phyloP scores from a whole-genome alignment of 1,140 invertebrate genomes.

The Aphelinus atriplicis region DNA sequence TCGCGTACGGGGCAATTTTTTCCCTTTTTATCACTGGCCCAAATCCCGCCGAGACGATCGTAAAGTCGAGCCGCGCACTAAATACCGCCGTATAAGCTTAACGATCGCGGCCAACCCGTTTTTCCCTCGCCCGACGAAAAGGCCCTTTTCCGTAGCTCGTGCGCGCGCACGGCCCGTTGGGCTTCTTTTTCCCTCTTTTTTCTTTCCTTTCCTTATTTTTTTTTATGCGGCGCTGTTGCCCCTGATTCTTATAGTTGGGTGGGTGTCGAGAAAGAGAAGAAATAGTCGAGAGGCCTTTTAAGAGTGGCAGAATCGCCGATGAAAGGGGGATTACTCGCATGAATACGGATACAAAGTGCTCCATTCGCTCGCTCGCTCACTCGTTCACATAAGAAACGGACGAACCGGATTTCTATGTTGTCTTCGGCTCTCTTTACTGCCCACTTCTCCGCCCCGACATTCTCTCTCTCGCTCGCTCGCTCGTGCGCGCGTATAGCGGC shows the following conservation, averaged over 20 bases:
- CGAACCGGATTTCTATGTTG: conserved; percentile 43
- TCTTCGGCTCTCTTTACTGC: conserved; percentile 40
- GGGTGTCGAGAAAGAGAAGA: conserved; percentile 36
- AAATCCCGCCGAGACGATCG: conserved; percentile 45
- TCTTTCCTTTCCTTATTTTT: conserved; percentile 19
- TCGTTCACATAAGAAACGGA: conserved; percentile 25
- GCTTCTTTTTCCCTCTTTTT: conserved; percentile 18
- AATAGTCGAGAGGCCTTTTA: conserved; percentile 36
- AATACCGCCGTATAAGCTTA: conserved; percentile 37
- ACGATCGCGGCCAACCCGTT: conserved; percentile 33
- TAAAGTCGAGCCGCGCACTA: conserved; percentile 42
- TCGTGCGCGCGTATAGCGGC: neutral
- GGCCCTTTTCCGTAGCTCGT: neutral
- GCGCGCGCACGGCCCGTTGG: neutral
- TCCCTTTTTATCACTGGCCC: conserved; percentile 37
- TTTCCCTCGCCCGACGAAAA: conserved; percentile 28
- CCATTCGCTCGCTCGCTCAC: neutral
- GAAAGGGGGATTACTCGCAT: conserved; percentile 43
- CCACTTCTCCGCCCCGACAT: conserved; percentile 13
- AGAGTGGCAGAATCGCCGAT: conserved; percentile 39
- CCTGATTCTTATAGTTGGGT: neutral
- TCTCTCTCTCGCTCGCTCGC: conserved; percentile 1
- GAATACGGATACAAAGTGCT: conserved; percentile 44
- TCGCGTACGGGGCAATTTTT: conserved; percentile 13
- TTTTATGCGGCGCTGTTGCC: conserved; percentile 11